Percentiles rank a stretch among this genome's conserved stretches.
phyloP scores from a whole-genome alignment of 2,797 vertebrate genomes.

The Acridotheres tristis region DNA sequence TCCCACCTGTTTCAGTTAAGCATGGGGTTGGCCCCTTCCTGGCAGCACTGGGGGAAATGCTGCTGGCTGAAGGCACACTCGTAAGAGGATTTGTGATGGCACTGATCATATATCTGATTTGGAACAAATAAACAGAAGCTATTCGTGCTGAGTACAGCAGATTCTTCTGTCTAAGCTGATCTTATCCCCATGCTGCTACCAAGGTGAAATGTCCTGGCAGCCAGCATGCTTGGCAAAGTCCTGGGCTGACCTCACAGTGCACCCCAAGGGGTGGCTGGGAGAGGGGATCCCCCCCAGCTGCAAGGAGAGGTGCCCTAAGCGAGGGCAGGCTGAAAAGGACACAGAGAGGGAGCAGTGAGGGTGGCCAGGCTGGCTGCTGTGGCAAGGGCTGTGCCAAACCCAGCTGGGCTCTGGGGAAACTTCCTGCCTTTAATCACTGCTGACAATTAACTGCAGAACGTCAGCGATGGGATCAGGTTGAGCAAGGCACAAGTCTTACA shows the following conservation, averaged over 20 bases:
- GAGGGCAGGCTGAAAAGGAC: neutral
- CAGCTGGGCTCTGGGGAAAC: neutral
- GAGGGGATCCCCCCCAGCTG: neutral
- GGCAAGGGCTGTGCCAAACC: neutral
- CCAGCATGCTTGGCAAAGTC: accelerated
- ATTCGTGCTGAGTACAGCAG: neutral
- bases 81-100: neutral
- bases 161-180: neutral
- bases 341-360: neutral
- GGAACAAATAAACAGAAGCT: neutral
- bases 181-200: accelerated
- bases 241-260: neutral
- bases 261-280: neutral
- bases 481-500: neutral
- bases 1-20: neutral
- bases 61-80: neutral
- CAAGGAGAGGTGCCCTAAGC: neutral
- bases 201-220: neutral
- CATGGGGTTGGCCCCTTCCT: neutral
- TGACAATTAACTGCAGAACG: neutral
- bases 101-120: neutral
- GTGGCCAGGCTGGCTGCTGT: neutral
- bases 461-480: neutral
- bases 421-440: conserved; percentile 3
- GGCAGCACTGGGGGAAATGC: neutral